Conservation (phyloP, 2,113 vertebrate genomes). For the Lathamus discolor region DNA sequence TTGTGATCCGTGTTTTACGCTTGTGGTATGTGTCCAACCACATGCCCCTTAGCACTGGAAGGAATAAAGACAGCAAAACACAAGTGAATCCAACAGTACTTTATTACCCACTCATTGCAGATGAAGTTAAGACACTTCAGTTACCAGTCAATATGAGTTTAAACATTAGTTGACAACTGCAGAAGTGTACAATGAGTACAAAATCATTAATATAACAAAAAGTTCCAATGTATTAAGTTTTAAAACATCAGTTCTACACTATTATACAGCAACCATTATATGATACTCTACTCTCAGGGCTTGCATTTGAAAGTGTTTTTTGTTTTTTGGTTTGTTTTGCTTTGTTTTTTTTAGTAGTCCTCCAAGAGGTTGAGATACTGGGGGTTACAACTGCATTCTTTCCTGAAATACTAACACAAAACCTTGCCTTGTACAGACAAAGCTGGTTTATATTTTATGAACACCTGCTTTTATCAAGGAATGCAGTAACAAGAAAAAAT, state of each 20-base stretch:
- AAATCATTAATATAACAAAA: constrained; percentile 23
- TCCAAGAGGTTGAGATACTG: background rate
- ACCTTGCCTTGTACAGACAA: background rate
- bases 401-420: background rate
- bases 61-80: background rate
- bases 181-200: constrained; percentile 21
- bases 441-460: background rate
- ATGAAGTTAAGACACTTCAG: constrained; percentile 43
- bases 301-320: background rate
- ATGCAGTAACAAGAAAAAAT: background rate
- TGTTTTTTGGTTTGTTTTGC: background rate
- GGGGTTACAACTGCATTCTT: background rate
- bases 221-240: background rate
- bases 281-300: background rate
- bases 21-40: background rate
- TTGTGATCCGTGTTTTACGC: background rate
- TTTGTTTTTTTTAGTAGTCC: background rate
- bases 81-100: constrained; percentile 28
- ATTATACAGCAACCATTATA: background rate
- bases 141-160: background rate
- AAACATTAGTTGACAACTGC: constrained; percentile 47
- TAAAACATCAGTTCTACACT: background rate
- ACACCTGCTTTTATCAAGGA: background rate
- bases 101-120: constrained; percentile 55
- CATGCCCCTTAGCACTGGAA: background rate